These are phyloP conservation scores for Priocnemis perturbator DNA, from an alignment of 2,888 invertebrate species.

Conservation along the genomic window DNA sequence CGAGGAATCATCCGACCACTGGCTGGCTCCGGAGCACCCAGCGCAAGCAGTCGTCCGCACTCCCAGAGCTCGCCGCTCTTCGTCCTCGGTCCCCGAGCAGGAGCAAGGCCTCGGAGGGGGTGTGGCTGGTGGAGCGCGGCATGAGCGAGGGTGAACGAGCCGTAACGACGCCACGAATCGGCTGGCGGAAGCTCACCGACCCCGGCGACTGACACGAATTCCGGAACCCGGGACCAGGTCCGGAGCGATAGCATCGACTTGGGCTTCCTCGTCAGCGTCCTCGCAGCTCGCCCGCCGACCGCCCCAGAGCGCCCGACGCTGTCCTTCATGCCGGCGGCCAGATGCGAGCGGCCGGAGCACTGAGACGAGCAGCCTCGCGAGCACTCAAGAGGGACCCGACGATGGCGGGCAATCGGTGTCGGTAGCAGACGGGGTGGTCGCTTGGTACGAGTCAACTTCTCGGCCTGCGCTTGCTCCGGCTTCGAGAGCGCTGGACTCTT, in stretches of 20 bases:
- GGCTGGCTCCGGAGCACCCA: too few relatives aligned
- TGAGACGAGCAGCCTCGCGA: constrained; percentile 41
- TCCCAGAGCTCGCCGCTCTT: constrained; percentile 4
- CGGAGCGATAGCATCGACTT: constrained; percentile 72
- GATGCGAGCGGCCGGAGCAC: constrained; percentile 51
- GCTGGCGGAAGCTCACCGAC: constrained; percentile 76
- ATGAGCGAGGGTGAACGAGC: constrained; percentile 72
- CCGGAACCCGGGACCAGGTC: constrained; percentile 57
- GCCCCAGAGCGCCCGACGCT: not conserved
- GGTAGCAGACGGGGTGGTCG: constrained; percentile 73
- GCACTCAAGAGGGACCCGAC: constrained; percentile 60
- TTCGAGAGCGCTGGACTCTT: constrained; percentile 16
- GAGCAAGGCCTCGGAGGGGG: constrained; percentile 30
- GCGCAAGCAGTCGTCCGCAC: constrained; percentile 4
- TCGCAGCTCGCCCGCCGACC: constrained; percentile 22
- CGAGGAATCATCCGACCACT: too few relatives aligned
- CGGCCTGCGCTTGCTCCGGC: too few relatives aligned
- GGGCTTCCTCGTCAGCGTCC: constrained; percentile 38
- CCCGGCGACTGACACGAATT: constrained; percentile 80
- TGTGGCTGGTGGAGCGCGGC: constrained; percentile 62
- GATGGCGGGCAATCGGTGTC: constrained; percentile 71
- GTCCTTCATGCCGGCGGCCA: constrained; percentile 49
- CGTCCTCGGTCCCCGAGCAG: constrained; percentile 23
- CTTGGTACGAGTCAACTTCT: constrained; percentile 7
- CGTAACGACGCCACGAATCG: constrained; percentile 71